These are phyloP conservation scores for Anguilla japonica DNA, from an alignment of 2,113 vertebrate genomes.

Conservation along the genomic window DNA sequence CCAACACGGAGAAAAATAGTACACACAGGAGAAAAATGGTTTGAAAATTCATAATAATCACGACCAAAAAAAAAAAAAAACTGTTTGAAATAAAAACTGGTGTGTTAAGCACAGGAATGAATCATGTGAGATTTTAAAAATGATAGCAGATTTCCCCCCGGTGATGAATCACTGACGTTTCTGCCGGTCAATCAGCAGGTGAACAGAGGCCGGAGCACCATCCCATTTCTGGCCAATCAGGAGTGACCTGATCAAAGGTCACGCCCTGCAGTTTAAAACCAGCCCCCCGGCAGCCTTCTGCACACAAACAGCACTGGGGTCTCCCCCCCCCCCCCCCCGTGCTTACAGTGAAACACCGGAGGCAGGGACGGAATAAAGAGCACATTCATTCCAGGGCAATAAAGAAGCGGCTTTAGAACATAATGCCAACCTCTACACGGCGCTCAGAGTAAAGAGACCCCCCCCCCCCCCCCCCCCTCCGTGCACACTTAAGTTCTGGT, in stretches of 20 bases:
- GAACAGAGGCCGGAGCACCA: background rate
- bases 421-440: background rate
- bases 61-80: background rate
- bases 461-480: background rate
- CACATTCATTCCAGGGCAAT: conserved; percentile 2
- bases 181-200: background rate
- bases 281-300: background rate
- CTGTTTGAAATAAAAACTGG: background rate
- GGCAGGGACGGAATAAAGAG: background rate
- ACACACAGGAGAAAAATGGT: background rate
- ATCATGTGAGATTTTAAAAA: background rate
- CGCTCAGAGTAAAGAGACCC: background rate
- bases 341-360: background rate
- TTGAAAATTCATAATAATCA: background rate
- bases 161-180: background rate
- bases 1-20: too few species aligned
- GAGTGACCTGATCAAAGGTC: background rate
- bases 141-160: too few species aligned
- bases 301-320: background rate
- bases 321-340: background rate
- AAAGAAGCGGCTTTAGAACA: background rate
- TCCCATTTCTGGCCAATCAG: background rate
- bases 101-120: background rate
- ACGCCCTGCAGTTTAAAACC: background rate
- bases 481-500: background rate